Conservation (phyloP, 2,888 invertebrate species). For the Pecten maximus region DNA sequence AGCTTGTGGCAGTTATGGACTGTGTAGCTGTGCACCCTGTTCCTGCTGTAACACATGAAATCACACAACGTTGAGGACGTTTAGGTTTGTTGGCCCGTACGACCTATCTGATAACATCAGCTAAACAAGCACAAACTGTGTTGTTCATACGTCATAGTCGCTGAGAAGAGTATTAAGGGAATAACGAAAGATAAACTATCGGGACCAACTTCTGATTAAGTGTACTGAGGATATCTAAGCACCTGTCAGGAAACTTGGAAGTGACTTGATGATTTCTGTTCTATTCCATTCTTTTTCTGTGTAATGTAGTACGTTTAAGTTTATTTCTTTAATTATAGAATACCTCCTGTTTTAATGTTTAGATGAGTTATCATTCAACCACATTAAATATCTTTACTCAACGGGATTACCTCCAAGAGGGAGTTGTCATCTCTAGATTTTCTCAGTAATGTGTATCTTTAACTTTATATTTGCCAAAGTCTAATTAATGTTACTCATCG, state of each 20-base stretch:
- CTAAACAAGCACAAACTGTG: background rate
- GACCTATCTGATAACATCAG: background rate
- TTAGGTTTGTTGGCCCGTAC: background rate
- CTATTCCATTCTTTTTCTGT: too few relatives aligned
- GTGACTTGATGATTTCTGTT: too few relatives aligned
- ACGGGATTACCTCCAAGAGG: too few relatives aligned
- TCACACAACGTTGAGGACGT: background rate
- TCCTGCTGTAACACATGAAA: constrained; percentile 36
- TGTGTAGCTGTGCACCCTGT: constrained; percentile 45
- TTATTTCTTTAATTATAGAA: too few relatives aligned
- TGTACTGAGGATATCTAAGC: background rate
- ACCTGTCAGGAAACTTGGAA: background rate
- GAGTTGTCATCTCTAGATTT: too few relatives aligned
- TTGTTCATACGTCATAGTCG: background rate
- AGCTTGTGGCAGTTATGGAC: constrained; percentile 35
- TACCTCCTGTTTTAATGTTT: too few relatives aligned
- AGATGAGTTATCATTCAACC: too few relatives aligned
- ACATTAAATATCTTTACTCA: too few relatives aligned
- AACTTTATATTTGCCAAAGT: too few relatives aligned
- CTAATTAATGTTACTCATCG: too few relatives aligned
- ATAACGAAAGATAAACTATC: background rate
- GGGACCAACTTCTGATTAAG: background rate
- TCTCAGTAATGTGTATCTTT: too few relatives aligned
- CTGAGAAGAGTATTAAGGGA: background rate
- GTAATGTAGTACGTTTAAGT: too few relatives aligned